A percentile compares a stretch with the other conserved stretches of the same genome.
These are phyloP conservation scores for Drosophila peninsularis DNA, from an alignment of 2,888 invertebrate genomes.

Conservation along the genomic window DNA sequence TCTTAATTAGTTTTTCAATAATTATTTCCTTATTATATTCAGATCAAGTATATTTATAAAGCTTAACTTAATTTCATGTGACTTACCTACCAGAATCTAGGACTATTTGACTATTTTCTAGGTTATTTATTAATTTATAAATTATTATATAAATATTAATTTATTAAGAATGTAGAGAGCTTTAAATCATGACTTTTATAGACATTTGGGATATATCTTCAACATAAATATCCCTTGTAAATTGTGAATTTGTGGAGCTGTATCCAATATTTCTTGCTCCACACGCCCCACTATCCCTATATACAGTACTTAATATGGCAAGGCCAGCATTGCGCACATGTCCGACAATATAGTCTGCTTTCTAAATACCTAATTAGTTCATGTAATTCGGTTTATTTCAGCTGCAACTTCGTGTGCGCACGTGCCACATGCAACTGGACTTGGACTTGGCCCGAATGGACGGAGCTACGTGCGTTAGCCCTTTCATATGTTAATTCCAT, in stretches of 20 bases:
- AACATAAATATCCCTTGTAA: not conserved
- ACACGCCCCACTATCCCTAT: not conserved
- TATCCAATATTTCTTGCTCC: not conserved
- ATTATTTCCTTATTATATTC: not conserved
- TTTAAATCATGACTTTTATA: too few species aligned
- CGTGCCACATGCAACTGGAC: constrained; percentile 14
- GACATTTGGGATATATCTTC: too few species aligned
- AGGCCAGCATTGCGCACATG: not conserved
- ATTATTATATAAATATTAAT: too few species aligned
- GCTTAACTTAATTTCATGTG: too few species aligned
- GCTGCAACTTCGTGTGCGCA: constrained; percentile 16
- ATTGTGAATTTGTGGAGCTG: not conserved
- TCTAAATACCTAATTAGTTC: constrained; percentile 25
- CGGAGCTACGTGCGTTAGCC: constrained; percentile 7
- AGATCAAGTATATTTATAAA: not conserved
- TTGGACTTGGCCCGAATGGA: constrained; percentile 9
- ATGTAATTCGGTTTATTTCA: constrained; percentile 28
- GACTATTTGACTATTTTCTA: not conserved
- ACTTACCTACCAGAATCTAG: not conserved
- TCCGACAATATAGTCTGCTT: constrained; percentile 3
- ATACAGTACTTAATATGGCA: not conserved
- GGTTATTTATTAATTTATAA: too few species aligned
- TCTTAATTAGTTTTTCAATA: too few species aligned
- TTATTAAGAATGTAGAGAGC: too few species aligned
- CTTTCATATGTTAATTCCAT: constrained; percentile 31